Percentiles rank a stretch among this genome's conserved stretches.
These are phyloP conservation scores for Sebastes steindachneri DNA, from an alignment of 2,797 vertebrate genomes.

Conservation along the genomic window DNA sequence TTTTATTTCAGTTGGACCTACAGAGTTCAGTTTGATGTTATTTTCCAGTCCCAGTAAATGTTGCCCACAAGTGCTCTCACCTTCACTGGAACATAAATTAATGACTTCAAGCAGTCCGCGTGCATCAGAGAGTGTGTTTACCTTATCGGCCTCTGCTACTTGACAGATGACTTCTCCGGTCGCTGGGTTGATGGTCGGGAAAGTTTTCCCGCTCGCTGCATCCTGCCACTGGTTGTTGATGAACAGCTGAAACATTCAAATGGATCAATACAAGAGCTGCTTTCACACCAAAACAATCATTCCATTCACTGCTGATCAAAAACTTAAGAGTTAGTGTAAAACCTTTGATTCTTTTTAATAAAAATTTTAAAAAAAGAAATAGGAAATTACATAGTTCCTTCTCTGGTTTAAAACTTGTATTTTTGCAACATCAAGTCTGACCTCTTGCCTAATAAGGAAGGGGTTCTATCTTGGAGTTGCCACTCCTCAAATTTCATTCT, in stretches of 20 bases:
- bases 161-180: slow-evolving; percentile 95
- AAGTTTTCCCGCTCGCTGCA: slow-evolving; percentile 89
- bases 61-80: background rate
- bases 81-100: background rate
- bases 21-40: background rate
- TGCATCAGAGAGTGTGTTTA: slow-evolving; percentile 44
- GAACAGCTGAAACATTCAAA: slow-evolving; percentile 86
- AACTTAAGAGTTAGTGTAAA: background rate
- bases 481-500: no score
- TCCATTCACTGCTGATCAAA: background rate
- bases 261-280: background rate
- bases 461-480: no score
- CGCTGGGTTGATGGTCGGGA: slow-evolving; percentile 91
- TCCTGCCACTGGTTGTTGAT: slow-evolving; percentile 97
- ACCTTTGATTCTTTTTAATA: no score
- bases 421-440: no score
- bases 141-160: slow-evolving; percentile 92
- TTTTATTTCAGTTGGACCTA: background rate
- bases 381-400: background rate
- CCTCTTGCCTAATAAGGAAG: no score
- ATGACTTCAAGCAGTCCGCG: background rate
- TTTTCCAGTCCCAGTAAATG: background rate
- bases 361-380: no score
- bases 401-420: background rate
- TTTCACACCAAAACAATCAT: background rate